Percentiles rank a stretch among this genome's conserved stretches.
phyloP scores from a whole-genome alignment of 2,797 vertebrate genomes.

The Hirundo rustica region DNA sequence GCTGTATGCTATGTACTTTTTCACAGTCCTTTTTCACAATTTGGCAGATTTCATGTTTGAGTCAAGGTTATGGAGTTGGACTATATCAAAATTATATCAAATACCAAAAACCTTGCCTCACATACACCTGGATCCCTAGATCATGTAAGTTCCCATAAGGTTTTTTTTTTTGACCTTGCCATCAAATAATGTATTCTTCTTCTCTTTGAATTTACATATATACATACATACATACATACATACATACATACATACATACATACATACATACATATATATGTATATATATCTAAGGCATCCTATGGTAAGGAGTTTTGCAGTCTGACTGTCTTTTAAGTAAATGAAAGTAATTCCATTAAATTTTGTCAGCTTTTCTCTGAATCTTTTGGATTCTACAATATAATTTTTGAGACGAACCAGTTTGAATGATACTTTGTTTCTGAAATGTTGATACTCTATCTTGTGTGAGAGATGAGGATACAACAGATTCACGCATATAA shows the following conservation, averaged over 20 bases:
- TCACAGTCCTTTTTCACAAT: neutral
- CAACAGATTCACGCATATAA: neutral
- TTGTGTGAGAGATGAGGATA: neutral
- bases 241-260: fast-evolving
- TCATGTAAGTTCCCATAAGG: neutral
- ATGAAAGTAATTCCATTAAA: neutral
- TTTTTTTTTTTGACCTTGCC: neutral
- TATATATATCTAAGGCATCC: neutral
- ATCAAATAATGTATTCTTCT: neutral
- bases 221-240: fast-evolving
- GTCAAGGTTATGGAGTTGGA: neutral
- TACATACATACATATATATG: fast-evolving
- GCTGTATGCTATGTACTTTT: neutral
- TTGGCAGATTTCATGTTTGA: neutral
- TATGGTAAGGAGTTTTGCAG: neutral
- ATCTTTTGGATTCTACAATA: neutral
- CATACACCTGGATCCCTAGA: fast-evolving
- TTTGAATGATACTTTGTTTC: neutral
- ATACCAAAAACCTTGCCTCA: neutral
- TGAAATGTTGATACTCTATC: neutral
- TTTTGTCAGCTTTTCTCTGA: neutral
- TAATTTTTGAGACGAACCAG: neutral
- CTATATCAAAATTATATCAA: neutral
- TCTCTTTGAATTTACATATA: neutral
- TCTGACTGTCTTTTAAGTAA: neutral